phyloP scores from a whole-genome alignment of 2,113 vertebrate species.

The Morone saxatilis region DNA sequence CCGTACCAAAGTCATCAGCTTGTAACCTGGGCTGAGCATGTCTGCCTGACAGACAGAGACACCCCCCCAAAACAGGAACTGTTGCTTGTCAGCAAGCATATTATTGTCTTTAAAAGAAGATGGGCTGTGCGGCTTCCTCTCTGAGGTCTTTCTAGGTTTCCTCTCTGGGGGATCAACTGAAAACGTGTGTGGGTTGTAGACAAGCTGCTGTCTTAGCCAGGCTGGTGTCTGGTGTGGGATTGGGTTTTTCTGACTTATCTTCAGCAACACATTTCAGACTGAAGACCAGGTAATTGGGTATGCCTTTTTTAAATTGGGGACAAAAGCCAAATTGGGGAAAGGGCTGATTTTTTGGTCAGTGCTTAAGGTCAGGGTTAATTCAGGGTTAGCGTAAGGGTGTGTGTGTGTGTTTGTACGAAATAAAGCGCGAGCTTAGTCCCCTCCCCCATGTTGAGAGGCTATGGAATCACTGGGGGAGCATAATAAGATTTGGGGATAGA shows the following conservation, averaged over 20 bases:
- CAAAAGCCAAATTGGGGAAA: no score
- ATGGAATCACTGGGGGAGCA: background rate
- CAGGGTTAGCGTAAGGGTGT: no score
- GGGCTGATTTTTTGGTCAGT: no score
- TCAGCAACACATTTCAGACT: no score
- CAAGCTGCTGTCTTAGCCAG: background rate
- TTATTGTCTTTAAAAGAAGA: background rate
- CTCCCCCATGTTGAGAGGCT: background rate
- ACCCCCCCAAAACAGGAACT: background rate
- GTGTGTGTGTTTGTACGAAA: background rate
- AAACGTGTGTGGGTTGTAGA: background rate
- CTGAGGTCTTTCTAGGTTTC: background rate
- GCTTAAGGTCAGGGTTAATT: no score
- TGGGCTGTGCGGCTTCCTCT: background rate
- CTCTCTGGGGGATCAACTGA: conserved; percentile 18
- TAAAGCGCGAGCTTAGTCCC: background rate
- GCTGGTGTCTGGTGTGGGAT: background rate
- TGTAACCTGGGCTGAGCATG: background rate
- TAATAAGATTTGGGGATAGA: background rate
- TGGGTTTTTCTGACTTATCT: no score
- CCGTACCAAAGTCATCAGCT: background rate
- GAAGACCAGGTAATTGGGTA: no score
- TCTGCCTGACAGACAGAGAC: background rate
- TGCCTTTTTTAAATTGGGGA: no score
- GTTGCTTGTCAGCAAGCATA: background rate